Evolutionary conservation across 2,797 vertebrate species (phyloP), one percentile per base, ranked within the genome.

Genomic region (Limnodromus scolopaceus): DNA sequence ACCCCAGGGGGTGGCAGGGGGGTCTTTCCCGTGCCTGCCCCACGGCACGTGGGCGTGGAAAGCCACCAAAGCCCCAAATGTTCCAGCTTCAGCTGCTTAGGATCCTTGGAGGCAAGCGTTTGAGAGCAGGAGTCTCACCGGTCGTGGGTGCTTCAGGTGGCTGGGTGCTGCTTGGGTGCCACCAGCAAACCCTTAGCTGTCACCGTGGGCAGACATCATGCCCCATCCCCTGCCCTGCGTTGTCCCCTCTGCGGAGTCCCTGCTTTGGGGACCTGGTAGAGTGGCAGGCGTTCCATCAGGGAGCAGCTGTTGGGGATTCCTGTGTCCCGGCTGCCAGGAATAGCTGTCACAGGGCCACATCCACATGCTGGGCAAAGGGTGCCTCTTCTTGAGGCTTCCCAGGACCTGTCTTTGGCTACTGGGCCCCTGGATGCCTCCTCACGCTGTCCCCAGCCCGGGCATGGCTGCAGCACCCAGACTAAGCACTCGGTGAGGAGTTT

Each of bases 41-140:
- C 10, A 0, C 1, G 5, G 36, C 16, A 2, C 1, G 0, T 12
- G 85, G 66, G 43, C 12, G 0, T 6, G 30, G 51, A 16, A 64
- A 38, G 15, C 46, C 58, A 18, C 41, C 54, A 12, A 9, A 84
- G 32, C 16, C 15, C 4, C n/a, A 14, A 8, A 3, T 20, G 14
- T 65, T 72, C 10, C 27, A 54, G 20, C 54, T 55, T 32, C 24
- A 17, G 66, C 39, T 61, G 53, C 24, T 32, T 4, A 5, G 60
- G 60, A 17, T 27, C 5, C 19, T 58, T 2, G 0, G 53, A 22
- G 55, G 49, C 55, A 16, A 34, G 43, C 0, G 0, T 34, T 39
- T 63, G 39, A 46, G 46, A 24, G 18, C 0, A 0, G 36, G 27
- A 36, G 5, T 43, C 11, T 19, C n/a, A 3, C 8, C 4, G 0